A percentile compares a stretch with the other conserved stretches of the same genome.
Evolutionary conservation across 2,888 invertebrate species (phyloP).

Genomic region (Alloscopus bannaensis): DNA sequence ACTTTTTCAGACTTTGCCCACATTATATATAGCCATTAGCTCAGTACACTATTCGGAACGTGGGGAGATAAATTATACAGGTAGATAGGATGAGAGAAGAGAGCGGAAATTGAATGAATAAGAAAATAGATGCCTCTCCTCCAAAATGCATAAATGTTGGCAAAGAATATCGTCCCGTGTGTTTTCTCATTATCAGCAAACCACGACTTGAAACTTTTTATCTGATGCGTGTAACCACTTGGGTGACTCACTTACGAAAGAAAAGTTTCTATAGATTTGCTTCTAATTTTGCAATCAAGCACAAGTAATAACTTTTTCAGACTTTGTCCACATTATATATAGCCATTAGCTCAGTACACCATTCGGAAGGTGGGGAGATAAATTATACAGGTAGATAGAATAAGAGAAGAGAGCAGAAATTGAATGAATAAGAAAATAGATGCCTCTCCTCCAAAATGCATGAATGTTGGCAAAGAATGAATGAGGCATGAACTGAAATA

Average conservation of each 20-base stretch:
- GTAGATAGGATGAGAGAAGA: too few species aligned
- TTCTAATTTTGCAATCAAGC: constrained; percentile 15
- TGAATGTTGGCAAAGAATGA: neutral
- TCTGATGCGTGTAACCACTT: neutral
- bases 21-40: too few species aligned
- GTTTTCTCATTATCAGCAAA: constrained; percentile 35
- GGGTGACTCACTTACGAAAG: neutral
- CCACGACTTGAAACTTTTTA: constrained; percentile 17
- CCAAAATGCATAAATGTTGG: neutral
- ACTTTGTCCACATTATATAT: too few species aligned
- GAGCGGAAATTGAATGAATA: neutral
- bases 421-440: neutral
- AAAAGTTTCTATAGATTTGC: neutral
- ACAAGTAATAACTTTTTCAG: too few species aligned
- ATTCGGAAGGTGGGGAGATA: too few species aligned
- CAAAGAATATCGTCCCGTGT: neutral
- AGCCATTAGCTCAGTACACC: too few species aligned
- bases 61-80: too few species aligned
- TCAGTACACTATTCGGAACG: too few species aligned
- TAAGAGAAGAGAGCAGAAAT: neutral
- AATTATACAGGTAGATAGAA: too few species aligned
- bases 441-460: neutral
- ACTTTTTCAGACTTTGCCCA: too few species aligned
- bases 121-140: neutral
- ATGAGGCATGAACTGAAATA: too few species aligned